A percentile compares a stretch with the other conserved stretches of the same genome.
These are phyloP conservation scores for Oceanodroma leucorhoa DNA, from an alignment of 2,797 vertebrate genomes.

Conservation along the genomic window DNA sequence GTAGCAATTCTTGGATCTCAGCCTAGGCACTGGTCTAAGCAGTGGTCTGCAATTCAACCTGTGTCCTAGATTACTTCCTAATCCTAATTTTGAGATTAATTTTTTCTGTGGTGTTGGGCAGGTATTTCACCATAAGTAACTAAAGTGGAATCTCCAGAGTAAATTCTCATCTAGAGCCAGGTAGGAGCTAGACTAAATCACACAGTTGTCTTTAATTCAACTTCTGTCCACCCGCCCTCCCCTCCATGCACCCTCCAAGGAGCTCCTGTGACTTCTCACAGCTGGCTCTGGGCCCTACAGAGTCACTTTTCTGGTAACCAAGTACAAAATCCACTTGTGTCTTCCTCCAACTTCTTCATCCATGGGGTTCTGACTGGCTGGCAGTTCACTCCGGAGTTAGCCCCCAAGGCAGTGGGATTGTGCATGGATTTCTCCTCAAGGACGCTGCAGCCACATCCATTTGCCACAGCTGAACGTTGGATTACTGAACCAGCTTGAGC, in stretches of 20 bases:
- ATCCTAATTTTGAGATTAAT: background rate
- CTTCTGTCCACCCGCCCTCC: background rate
- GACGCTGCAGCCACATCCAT: background rate
- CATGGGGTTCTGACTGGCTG: background rate
- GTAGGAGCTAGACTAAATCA: background rate
- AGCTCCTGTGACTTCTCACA: background rate
- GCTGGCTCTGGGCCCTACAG: background rate
- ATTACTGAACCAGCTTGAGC: background rate
- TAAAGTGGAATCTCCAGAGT: background rate
- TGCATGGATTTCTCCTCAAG: background rate
- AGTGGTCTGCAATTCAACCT: background rate
- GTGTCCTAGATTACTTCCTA: background rate
- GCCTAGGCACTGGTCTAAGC: background rate
- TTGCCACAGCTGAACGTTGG: background rate
- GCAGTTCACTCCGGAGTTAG: background rate
- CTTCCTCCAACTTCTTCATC: background rate
- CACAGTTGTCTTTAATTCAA: background rate
- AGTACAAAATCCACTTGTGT: background rate
- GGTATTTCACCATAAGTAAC: background rate
- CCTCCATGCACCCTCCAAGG: too few species aligned
- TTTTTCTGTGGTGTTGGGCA: background rate
- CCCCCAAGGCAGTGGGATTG: background rate
- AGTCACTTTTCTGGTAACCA: background rate
- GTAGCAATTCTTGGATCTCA: background rate
- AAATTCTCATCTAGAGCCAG: background rate